A percentile compares a stretch with the other conserved stretches of the same genome.
phyloP scores from a whole-genome alignment of 2,888 invertebrate genomes.

The Eumacrocentrus americanus region DNA sequence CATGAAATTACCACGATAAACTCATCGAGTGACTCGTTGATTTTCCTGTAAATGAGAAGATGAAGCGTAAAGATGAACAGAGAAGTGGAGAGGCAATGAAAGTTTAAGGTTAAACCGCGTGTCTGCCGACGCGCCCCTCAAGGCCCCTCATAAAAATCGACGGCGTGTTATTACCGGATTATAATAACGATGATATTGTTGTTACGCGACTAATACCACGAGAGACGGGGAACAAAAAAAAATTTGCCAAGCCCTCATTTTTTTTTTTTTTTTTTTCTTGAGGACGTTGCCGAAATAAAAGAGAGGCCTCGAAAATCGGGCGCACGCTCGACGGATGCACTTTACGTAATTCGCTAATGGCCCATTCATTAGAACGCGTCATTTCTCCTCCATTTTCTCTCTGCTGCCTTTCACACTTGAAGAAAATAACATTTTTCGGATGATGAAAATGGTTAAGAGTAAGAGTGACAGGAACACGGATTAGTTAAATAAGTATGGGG shows the following conservation, averaged over 20 bases:
- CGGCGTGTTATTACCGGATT: constrained; percentile 52
- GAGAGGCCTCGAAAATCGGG: constrained; percentile 30
- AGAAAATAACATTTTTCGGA: neutral
- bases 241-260: neutral
- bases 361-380: constrained; percentile 40
- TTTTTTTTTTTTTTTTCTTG: neutral
- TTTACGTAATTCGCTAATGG: constrained; percentile 41
- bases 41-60: neutral
- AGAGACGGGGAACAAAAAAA: constrained; percentile 13
- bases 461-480: too few species aligned
- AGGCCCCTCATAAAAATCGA: constrained; percentile 28
- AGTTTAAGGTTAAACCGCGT: constrained; percentile 9
- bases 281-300: neutral
- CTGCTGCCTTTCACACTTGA: neutral
- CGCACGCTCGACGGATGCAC: constrained; percentile 29
- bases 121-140: constrained; percentile 4
- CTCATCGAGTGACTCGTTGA: too few species aligned
- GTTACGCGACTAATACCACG: constrained; percentile 49
- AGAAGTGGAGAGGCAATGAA: too few species aligned
- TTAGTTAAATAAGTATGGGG: too few species aligned
- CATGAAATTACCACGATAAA: too few species aligned
- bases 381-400: neutral
- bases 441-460: neutral
- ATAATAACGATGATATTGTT: constrained; percentile 52
- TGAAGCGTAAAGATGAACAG: neutral